Evolutionary conservation across 2,888 invertebrate genomes (phyloP), one percentile per base, ranked within the genome.

Genomic region (Hartigia nigra): DNA sequence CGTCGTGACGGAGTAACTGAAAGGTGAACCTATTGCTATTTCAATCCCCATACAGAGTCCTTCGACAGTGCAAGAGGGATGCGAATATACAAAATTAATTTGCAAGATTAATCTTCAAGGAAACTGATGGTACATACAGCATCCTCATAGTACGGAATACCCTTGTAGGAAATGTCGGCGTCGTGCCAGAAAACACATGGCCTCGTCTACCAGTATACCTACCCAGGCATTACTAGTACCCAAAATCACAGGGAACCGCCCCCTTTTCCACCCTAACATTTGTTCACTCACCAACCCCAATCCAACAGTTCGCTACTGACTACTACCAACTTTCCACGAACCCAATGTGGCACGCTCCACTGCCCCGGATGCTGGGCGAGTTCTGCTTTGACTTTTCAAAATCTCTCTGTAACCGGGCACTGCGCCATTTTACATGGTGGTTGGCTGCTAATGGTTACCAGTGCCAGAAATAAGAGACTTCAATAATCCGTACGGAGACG

Each of bases 81-180:
- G 5, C 55, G 23, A 55, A 55, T 55, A 55, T 55, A 55, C 82
- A 84, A 84, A 84, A 84, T 84, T 83, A 82, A 79, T 77, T 78
- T 80, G 79, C 74, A 80, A 85, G 85, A 86, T 86, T 87, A 86
- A 87, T 86, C 84, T 82, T 82, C 80, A 83, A 83, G 84, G 82
- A 80, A 70, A 37, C 80, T 81, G 81, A 80, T 79, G 80, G 81
- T 36, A 80, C 74, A 76, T 35, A 78, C 76, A 76, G 76, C 75
- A 75, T 74, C 74, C 80, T 80, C 55, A 11, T 81, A 75, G 81
- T 78, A 76, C 70, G 34, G 76, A 75, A 76, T 76, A 77, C 74
- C 80, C 75, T 81, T 80, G 78, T 76, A 74, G 78, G 39, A 36
- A 70, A 74, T 77, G 81, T 82, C 77, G 84, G 82, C 84, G 79